Evolutionary conservation across 2,888 invertebrate genomes (phyloP).

Genomic region (Epirrhoe alternata): DNA sequence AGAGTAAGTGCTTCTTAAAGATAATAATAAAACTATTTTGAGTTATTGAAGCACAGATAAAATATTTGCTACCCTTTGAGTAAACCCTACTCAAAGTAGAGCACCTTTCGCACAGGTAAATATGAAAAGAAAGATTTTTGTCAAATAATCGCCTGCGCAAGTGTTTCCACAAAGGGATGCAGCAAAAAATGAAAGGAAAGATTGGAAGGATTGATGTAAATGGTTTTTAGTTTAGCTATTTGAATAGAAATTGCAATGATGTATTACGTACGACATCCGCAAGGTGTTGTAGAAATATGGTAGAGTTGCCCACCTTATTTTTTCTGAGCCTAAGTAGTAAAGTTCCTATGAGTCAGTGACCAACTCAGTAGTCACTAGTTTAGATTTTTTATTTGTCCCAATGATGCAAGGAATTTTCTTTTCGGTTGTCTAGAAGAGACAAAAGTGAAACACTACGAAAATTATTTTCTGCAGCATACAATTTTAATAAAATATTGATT

Average conservation of each 20-base stretch:
- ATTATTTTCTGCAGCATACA: too few species aligned
- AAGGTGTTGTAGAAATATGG: constrained; percentile 53
- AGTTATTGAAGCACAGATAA: background rate
- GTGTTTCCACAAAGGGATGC: constrained; percentile 61
- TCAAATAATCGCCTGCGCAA: constrained; percentile 76
- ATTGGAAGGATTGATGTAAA: constrained; percentile 65
- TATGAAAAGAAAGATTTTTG: constrained; percentile 68
- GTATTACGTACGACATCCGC: constrained; percentile 54
- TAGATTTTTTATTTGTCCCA: too few species aligned
- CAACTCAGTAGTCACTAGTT: too few species aligned
- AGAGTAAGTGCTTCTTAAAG: background rate
- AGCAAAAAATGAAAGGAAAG: constrained; percentile 43
- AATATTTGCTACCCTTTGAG: constrained; percentile 5
- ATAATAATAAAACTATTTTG: background rate
- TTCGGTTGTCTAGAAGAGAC: too few species aligned
- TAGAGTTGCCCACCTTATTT: background rate
- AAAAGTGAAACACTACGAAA: too few species aligned
- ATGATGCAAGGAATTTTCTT: too few species aligned
- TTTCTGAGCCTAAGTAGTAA: too few species aligned
- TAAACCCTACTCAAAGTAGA: constrained; percentile 52
- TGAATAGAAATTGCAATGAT: constrained; percentile 55
- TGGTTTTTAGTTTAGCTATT: constrained; percentile 49
- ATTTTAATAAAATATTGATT: too few species aligned
- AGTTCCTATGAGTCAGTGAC: too few species aligned
- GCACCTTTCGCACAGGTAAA: constrained; percentile 66